Conservation (phyloP, 2,797 vertebrate species). For the Loriculus beryllinus region DNA sequence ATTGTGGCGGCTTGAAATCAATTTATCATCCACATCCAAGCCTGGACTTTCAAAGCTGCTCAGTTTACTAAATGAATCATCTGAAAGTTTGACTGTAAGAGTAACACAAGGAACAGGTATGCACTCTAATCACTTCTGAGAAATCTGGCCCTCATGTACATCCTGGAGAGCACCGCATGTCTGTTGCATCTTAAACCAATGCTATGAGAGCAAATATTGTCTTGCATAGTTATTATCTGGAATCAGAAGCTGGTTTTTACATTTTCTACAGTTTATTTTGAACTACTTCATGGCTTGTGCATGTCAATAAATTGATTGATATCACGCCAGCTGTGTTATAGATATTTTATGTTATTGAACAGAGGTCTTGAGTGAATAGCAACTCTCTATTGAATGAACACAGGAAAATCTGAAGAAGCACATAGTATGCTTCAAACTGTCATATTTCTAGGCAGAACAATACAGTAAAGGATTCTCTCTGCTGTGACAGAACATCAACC, state of each 20-base stretch:
- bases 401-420: slow-evolving; percentile 3
- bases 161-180: rapidly evolving
- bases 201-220: background rate
- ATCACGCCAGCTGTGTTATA: slow-evolving; percentile 9
- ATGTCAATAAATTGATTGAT: background rate
- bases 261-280: background rate
- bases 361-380: background rate
- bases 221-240: background rate
- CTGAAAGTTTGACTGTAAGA: background rate
- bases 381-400: background rate
- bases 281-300: background rate
- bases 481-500: background rate
- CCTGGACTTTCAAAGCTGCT: background rate
- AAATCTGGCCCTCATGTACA: background rate
- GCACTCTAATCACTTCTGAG: background rate
- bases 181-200: background rate
- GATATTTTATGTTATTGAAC: background rate
- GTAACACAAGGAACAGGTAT: background rate
- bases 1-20: background rate
- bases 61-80: background rate
- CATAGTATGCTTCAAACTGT: background rate
- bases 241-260: background rate
- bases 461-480: background rate
- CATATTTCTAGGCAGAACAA: slow-evolving; percentile 9
- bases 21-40: background rate